Percentiles rank a stretch among this genome's conserved stretches.
phyloP scores from a whole-genome alignment of 2,797 vertebrate species.

The Enteromius viviparus region DNA sequence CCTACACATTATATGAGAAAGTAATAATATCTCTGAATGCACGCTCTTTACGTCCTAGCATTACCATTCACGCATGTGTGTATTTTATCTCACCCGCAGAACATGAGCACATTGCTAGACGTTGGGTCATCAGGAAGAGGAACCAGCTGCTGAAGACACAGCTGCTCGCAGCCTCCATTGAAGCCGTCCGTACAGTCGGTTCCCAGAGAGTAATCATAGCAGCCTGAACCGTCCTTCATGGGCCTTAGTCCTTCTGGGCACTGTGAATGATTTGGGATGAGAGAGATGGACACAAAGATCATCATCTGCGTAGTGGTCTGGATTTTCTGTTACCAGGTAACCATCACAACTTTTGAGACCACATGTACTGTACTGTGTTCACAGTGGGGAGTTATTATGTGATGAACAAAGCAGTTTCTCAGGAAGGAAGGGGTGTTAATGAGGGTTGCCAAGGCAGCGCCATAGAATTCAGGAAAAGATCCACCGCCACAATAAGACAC shows the following conservation, averaged over 20 bases:
- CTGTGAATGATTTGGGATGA: slow-evolving; percentile 67
- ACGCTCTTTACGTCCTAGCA: neutral
- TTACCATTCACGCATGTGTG: neutral
- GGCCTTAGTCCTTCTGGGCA: slow-evolving; percentile 93
- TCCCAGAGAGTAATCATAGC: slow-evolving; percentile 95
- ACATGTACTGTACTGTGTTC: slow-evolving; percentile 1
- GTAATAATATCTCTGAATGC: neutral
- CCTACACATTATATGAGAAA: too few relatives aligned
- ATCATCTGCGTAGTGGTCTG: neutral
- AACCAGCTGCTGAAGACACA: slow-evolving; percentile 94
- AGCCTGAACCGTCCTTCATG: slow-evolving; percentile 97
- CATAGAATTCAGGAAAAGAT: neutral
- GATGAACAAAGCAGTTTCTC: slow-evolving; percentile 39
- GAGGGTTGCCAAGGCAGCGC: slow-evolving; percentile 24
- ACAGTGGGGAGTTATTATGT: slow-evolving; percentile 27
- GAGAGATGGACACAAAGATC: slow-evolving; percentile 33
- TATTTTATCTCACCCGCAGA: slow-evolving; percentile 89
- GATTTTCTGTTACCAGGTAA: slow-evolving; percentile 43
- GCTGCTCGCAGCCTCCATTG: slow-evolving; percentile 97
- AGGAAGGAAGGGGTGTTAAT: slow-evolving; percentile 16
- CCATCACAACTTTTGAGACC: slow-evolving; percentile 15
- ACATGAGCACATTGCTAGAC: slow-evolving; percentile 96
- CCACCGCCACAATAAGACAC: neutral
- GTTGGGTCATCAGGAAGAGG: slow-evolving; percentile 87
- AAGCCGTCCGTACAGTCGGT: slow-evolving; percentile 97